Base-by-base conservation (phyloP, 2,888 invertebrate species). In the Mythimna pallens region DNA sequence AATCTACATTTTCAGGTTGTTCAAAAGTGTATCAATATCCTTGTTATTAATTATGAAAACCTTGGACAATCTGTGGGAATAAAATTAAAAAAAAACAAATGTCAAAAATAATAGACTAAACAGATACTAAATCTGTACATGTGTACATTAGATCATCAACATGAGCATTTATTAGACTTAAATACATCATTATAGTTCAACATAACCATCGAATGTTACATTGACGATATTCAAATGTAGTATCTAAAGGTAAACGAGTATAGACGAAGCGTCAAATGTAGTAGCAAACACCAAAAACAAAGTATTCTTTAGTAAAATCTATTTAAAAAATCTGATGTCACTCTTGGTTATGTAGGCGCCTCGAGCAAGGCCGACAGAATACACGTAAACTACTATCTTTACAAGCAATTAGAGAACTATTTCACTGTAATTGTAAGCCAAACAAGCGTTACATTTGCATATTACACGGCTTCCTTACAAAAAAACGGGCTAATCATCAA, bases 301-400 rank as follows among this genome's bases (percentile, higher is more conserved):
- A 88, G 86, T 87, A 90, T 87, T 90, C 86, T 89, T 88, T 89
- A 83, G 85, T 88, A 88, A 90, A 91, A 81, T 94, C 95, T 96
- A 96, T 96, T 94, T 95, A 93, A 91, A 59, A 94, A 93, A 92
- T 92, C 90, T 96, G 96, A 95, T 95, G 95, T 96, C 96, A 96
- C 89, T 87, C 65, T 22, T 63, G 73, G 67, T 65, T 80, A 92
- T 92, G 93, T 94, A 94, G 93, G 94, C 92, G 93, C 92, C 87
- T 83, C 83, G 84, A 82, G 82, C 94, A 93, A 94, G 94, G 94
- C 92, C 94, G 87, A 68, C 76, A 80, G 79, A 86, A 88, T 87
- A 88, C 87, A 88, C 85, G 83, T 80, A 83, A 75, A 86, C 80
- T 86, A 82, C 85, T 85, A 88, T 84, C 86, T 86, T 87, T 85